Percentiles rank a stretch among this genome's conserved stretches.
These are phyloP conservation scores for Parnassius apollo DNA, from an alignment of 2,888 invertebrate species.

Conservation along the genomic window DNA sequence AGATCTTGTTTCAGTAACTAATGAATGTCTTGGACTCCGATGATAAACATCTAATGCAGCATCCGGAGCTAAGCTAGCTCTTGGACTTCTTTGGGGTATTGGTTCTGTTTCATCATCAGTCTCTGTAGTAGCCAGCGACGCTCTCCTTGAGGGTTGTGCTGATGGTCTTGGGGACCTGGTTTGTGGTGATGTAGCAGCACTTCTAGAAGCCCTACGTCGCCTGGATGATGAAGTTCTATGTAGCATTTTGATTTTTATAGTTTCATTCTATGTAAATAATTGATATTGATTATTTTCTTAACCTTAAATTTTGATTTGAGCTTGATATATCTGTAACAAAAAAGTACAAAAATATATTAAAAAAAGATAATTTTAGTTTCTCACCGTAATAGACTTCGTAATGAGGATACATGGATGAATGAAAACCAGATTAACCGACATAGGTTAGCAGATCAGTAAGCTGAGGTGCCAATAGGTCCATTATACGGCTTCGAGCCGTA, in stretches of 20 bases:
- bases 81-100: constrained; percentile 71
- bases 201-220: constrained; percentile 84
- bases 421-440: too few relatives aligned
- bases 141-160: constrained; percentile 73
- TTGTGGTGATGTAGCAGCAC: constrained; percentile 84
- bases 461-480: too few relatives aligned
- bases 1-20: constrained; percentile 80
- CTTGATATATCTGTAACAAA: constrained; percentile 12
- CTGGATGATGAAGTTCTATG: constrained; percentile 84
- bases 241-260: constrained; percentile 73
- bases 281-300: neutral
- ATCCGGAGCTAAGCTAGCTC: constrained; percentile 82
- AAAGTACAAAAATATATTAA: neutral
- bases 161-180: constrained; percentile 75
- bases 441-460: too few relatives aligned
- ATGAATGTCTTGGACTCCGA: constrained; percentile 79
- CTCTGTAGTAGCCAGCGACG: constrained; percentile 83
- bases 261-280: neutral
- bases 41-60: constrained; percentile 74
- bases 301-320: neutral
- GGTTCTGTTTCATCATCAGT: constrained; percentile 81
- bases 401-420: too few relatives aligned
- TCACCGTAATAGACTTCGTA: too few relatives aligned
- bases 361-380: neutral
- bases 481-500: too few relatives aligned